phyloP scores from a whole-genome alignment of 2,888 invertebrate genomes.

The Conchocele bisecta region DNA sequence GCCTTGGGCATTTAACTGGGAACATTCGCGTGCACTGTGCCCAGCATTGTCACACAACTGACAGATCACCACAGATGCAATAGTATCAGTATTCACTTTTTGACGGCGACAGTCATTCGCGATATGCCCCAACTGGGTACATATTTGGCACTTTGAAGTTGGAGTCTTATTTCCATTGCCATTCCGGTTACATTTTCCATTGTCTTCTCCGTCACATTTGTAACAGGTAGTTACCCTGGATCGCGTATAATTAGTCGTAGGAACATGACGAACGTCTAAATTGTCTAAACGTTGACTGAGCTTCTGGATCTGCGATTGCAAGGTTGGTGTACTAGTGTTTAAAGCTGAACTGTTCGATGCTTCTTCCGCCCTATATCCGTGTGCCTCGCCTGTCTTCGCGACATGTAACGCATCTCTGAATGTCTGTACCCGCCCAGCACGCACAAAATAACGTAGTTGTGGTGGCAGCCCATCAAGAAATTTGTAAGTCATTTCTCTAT shows the following conservation, averaged over 20 bases:
- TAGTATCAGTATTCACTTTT: no score
- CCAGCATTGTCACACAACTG: not conserved
- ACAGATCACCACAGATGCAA: not conserved
- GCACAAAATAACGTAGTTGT: slow-evolving; percentile 25
- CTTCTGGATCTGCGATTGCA: not conserved
- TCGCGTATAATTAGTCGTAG: not conserved
- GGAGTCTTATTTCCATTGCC: no score
- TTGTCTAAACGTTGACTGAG: no score
- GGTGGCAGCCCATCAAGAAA: slow-evolving; percentile 20
- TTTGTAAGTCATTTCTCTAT: slow-evolving; percentile 5
- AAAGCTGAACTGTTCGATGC: not conserved
- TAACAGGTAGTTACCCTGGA: slow-evolving; percentile 9
- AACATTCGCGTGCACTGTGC: not conserved
- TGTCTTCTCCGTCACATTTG: slow-evolving; percentile 5
- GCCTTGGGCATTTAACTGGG: slow-evolving; percentile 18
- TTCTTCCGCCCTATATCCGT: slow-evolving; percentile 27
- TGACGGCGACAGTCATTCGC: no score
- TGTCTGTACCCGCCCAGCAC: slow-evolving; percentile 4
- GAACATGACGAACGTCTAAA: no score
- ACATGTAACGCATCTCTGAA: slow-evolving; percentile 15
- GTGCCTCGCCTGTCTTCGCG: slow-evolving; percentile 23
- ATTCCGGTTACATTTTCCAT: slow-evolving; percentile 24
- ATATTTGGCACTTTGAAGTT: no score
- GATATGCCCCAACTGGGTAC: no score
- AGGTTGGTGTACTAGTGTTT: not conserved